These are phyloP conservation scores for Nemotelus pantherinus DNA, from an alignment of 2,888 invertebrate genomes.

Conservation along the genomic window DNA sequence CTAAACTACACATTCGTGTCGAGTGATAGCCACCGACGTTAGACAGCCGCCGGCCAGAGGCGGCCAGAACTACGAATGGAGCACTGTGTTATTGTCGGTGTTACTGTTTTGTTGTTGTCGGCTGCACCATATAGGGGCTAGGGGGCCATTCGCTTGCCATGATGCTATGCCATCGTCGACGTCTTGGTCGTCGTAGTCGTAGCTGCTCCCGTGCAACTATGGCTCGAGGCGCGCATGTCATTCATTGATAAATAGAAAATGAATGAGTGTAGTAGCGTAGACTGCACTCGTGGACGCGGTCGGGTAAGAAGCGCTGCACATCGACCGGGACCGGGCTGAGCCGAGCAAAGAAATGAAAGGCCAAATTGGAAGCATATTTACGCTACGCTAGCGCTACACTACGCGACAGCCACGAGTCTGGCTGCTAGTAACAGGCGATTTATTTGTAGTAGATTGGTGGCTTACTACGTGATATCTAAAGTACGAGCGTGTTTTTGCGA, in stretches of 20 bases:
- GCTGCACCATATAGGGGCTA: background rate
- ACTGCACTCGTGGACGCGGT: constrained; percentile 12
- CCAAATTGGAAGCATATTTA: constrained; percentile 18
- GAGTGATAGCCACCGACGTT: too few species aligned
- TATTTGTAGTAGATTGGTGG: constrained; percentile 9
- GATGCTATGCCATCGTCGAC: too few species aligned
- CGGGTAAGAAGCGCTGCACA: constrained; percentile 19
- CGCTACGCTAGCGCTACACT: constrained; percentile 15
- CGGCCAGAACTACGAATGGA: too few species aligned
- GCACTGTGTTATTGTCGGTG: too few species aligned
- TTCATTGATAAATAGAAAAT: constrained; percentile 36
- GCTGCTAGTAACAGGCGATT: constrained; percentile 13
- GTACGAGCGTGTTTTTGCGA: constrained; percentile 31
- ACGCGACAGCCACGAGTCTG: constrained; percentile 20
- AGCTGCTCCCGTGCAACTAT: background rate
- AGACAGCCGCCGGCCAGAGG: too few species aligned
- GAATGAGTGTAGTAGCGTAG: constrained; percentile 12
- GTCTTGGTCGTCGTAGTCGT: background rate
- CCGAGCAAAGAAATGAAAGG: background rate
- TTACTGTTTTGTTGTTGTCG: too few species aligned
- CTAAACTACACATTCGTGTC: too few species aligned
- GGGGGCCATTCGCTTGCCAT: background rate
- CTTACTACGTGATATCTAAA: constrained; percentile 43
- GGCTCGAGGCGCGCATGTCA: constrained; percentile 32
- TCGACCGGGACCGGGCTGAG: background rate